phyloP scores from a whole-genome alignment of 2,888 invertebrate genomes.

The Macaria notata region DNA sequence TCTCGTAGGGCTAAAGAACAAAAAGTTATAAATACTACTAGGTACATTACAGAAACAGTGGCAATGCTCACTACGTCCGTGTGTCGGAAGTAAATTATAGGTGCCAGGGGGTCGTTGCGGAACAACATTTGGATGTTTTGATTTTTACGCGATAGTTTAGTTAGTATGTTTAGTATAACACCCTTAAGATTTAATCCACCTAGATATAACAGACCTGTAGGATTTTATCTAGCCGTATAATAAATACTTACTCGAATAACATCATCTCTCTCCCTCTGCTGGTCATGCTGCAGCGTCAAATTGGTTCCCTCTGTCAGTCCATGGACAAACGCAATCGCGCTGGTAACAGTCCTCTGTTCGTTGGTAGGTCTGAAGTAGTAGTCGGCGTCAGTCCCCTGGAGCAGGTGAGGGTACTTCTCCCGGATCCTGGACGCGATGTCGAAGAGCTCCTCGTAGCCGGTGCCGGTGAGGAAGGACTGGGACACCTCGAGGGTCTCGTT shows the following conservation, averaged over 20 bases:
- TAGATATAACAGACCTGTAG: too few species aligned
- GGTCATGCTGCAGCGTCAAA: constrained; percentile 49
- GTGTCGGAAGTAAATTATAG: background rate
- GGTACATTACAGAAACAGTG: background rate
- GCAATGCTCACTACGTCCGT: background rate
- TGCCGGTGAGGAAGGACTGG: constrained; percentile 81
- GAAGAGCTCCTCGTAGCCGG: constrained; percentile 84
- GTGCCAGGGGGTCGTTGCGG: too few species aligned
- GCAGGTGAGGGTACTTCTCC: constrained; percentile 64
- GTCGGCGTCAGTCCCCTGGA: constrained; percentile 61
- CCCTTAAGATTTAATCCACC: too few species aligned
- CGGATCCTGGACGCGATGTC: constrained; percentile 76
- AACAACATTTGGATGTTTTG: too few species aligned
- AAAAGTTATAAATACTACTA: background rate
- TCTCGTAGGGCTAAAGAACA: constrained; percentile 63
- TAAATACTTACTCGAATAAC: constrained; percentile 56
- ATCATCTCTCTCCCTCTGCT: constrained; percentile 49
- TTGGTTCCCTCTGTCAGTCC: constrained; percentile 64
- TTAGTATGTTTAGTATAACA: too few species aligned
- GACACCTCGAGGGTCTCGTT: constrained; percentile 81
- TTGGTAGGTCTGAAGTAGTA: constrained; percentile 84
- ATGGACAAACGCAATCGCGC: constrained; percentile 83
- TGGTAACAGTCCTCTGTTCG: constrained; percentile 82
- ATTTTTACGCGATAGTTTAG: too few species aligned
- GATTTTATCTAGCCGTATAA: too few species aligned